These are phyloP conservation scores for Mythimna ferrago DNA, from an alignment of 2,888 invertebrate genomes.

Conservation along the genomic window DNA sequence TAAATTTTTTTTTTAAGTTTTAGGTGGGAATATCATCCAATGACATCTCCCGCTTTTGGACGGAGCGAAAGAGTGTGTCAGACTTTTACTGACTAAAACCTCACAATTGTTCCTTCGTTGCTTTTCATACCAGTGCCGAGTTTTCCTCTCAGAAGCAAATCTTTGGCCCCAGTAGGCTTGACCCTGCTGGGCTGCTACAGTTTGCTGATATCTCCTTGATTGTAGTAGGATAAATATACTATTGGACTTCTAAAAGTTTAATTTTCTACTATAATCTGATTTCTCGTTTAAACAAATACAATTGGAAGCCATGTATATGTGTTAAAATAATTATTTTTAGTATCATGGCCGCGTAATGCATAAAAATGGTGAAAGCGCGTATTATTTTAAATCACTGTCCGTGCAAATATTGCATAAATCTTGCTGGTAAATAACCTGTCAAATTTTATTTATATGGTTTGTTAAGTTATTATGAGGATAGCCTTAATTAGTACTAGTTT, in stretches of 20 bases:
- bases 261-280: background rate
- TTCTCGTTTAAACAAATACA: background rate
- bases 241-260: background rate
- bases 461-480: background rate
- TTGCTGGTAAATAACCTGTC: background rate
- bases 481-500: background rate
- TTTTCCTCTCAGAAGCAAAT: too few species aligned
- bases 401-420: constrained; percentile 36
- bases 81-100: too few species aligned
- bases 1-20: too few species aligned
- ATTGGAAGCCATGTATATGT: background rate
- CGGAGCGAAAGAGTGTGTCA: too few species aligned
- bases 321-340: constrained; percentile 16
- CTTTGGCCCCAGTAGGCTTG: too few species aligned
- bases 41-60: too few species aligned
- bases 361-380: constrained; percentile 56
- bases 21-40: too few species aligned
- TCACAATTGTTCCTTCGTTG: too few species aligned
- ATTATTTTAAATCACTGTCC: constrained; percentile 56
- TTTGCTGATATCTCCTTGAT: too few species aligned
- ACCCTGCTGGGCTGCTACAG: too few species aligned
- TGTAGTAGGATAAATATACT: too few species aligned
- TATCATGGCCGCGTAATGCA: constrained; percentile 44
- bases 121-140: too few species aligned
- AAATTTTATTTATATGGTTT: background rate